Evolutionary conservation across 2,113 vertebrate genomes (phyloP).

Genomic region (Catagonus wagneri): DNA sequence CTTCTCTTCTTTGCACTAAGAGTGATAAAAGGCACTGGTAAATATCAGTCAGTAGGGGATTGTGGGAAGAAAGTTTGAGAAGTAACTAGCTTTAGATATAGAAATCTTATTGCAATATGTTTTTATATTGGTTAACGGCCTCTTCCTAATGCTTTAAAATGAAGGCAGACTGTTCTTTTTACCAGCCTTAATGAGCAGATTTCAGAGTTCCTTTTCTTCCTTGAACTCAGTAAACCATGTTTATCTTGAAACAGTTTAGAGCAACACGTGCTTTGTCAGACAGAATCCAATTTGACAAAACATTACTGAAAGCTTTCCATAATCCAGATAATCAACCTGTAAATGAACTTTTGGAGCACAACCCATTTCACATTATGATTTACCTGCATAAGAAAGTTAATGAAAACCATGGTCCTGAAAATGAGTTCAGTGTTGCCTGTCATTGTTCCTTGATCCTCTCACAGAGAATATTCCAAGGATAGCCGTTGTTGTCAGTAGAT

Average conservation of each 20-base stretch:
- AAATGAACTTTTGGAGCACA: neutral
- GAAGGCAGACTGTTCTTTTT: neutral
- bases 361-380: neutral
- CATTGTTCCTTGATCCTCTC: neutral
- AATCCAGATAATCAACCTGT: neutral
- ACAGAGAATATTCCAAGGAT: neutral
- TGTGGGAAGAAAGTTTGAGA: conserved; percentile 28
- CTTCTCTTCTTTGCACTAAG: neutral
- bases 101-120: neutral
- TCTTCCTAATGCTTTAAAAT: neutral
- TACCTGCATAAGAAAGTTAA: neutral
- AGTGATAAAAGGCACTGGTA: neutral
- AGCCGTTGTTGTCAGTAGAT: neutral
- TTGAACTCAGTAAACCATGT: neutral
- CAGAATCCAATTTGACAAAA: neutral
- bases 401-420: neutral
- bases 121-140: neutral
- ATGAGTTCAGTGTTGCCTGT: neutral
- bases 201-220: neutral
- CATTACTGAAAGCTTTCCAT: neutral
- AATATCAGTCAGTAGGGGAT: neutral
- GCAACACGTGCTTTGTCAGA: neutral
- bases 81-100: neutral
- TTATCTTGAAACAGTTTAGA: neutral
- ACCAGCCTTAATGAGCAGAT: neutral